phyloP scores from a whole-genome alignment of 1,140 invertebrate genomes.

The Cecropterus lyciades region DNA sequence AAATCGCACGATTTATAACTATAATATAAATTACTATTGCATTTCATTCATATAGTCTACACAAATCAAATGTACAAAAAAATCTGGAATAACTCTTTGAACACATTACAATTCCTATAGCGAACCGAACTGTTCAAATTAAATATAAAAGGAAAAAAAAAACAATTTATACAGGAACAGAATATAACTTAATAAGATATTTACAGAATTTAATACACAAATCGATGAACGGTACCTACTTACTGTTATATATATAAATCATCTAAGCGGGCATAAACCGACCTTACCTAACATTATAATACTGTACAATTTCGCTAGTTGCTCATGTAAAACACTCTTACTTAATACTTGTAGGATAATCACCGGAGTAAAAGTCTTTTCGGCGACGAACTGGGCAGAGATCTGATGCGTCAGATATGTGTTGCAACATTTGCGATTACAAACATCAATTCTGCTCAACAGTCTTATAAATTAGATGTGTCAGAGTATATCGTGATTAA shows the following conservation, averaged over 20 bases:
- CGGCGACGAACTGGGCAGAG: constrained; percentile 48
- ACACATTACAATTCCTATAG: constrained; percentile 81
- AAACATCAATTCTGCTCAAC: constrained; percentile 80
- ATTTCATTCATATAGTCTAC: constrained; percentile 74
- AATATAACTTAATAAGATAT: constrained; percentile 81
- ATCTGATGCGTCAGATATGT: constrained; percentile 57
- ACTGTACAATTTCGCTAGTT: constrained; percentile 83
- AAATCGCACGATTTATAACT: constrained; percentile 69
- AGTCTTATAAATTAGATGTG: constrained; percentile 77
- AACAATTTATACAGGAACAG: constrained; percentile 81
- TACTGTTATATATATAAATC: constrained; percentile 64
- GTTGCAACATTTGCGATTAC: constrained; percentile 44
- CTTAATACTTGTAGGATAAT: constrained; percentile 71
- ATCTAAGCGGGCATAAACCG: constrained; percentile 71
- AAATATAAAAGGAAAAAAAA: constrained; percentile 70
- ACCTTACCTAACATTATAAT: constrained; percentile 78
- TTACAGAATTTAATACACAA: constrained; percentile 74
- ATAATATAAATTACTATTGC: constrained; percentile 84
- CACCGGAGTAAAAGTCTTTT: constrained; percentile 62
- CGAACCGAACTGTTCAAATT: constrained; percentile 70
- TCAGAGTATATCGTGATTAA: constrained; percentile 44
- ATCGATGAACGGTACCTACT: constrained; percentile 69
- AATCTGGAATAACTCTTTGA: constrained; percentile 66
- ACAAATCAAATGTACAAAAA: constrained; percentile 79
- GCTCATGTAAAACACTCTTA: constrained; percentile 71